Conservation (phyloP, 2,888 invertebrate genomes). For the Trachelus iudaicus region DNA sequence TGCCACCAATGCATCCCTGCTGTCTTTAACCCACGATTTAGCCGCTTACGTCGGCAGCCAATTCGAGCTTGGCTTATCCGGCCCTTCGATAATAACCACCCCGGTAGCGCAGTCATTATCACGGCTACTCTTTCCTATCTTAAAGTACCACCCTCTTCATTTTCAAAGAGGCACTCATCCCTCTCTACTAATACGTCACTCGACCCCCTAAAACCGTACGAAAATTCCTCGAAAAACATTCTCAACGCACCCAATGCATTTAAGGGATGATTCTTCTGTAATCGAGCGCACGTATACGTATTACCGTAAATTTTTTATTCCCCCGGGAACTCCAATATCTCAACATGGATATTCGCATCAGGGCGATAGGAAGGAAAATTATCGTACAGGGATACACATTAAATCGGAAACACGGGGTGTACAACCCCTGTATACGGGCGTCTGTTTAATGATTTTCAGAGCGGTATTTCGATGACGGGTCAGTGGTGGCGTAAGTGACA, state of each 20-base stretch:
- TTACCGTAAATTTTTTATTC: background rate
- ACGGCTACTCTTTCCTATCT: background rate
- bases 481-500: slow-evolving; percentile 11
- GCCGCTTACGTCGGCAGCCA: background rate
- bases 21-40: background rate
- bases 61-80: background rate
- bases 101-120: background rate
- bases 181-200: background rate
- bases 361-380: background rate
- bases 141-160: background rate
- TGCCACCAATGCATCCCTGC: background rate
- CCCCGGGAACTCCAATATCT: background rate
- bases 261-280: background rate
- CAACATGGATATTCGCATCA: background rate
- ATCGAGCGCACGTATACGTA: background rate
- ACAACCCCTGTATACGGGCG: background rate
- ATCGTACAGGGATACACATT: background rate
- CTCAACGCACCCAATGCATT: background rate
- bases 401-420: background rate
- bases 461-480: slow-evolving; percentile 62
- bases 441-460: slow-evolving; percentile 64
- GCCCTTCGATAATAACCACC: background rate
- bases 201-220: background rate
- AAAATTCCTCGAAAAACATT: background rate
- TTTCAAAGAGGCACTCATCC: background rate